Base-by-base conservation (phyloP, 2,113 vertebrate genomes). In the Platycercus adscitus region DNA sequence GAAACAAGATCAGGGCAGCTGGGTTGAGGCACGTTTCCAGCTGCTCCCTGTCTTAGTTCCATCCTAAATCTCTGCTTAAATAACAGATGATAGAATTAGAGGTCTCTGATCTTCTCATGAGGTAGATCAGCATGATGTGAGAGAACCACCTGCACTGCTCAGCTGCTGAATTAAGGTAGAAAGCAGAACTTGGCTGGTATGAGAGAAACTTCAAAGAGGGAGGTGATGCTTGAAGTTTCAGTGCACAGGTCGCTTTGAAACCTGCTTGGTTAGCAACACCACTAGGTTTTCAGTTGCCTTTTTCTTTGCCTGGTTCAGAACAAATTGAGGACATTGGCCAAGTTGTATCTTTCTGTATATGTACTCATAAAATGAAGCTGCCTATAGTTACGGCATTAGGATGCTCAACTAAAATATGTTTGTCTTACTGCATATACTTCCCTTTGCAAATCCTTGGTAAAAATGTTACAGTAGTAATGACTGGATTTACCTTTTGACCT, bases 61-160 rank as follows among this genome's bases (percentile, higher is more conserved):
- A 53, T 68, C 53, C 33, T 39, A 49, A 83, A 29, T 35, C 85
- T 85, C 82, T 50, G 41, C 79, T 91, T 55, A 76, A 88, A 58
- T 65, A 79, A 26, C 28, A 87, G 82, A 13, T 76, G 37, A 65
- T 4, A 68, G 80, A 81, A 75, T 86, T 71, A 86, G 44, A 89
- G 80, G n/a, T 69, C 65, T 64, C 35, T 50, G 69, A 44, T 81
- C 76, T 58, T 70, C 52, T 75, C 61, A 2, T 65, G 61, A 82
- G 44, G 70, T 81, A 39, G 61, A 84, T 81, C 41, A 76, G 76
- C 43, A 9, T 14, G n/a, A 81, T 90, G 61, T 76, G 92, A 94
- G 95, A 92, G 88, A 95, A 31, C 83, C 86, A 84, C 61, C 92
- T 95, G 92, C 53, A 13, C 76, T 52, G 13, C 52, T 93, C 50